phyloP scores from a whole-genome alignment of 2,888 invertebrate species.

The Ethmia dodecea region DNA sequence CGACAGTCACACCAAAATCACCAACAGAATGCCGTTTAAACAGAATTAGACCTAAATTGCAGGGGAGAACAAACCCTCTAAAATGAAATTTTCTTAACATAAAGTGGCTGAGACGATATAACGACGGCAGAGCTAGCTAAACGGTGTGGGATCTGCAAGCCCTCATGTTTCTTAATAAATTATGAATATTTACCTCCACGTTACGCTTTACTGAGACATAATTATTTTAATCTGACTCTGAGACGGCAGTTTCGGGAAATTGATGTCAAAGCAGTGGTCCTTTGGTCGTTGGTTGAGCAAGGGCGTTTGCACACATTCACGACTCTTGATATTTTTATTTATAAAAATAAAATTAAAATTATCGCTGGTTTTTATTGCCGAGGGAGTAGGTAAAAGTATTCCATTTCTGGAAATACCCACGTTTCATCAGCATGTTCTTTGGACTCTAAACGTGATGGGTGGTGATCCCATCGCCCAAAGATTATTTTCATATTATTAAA shows the following conservation, averaged over 20 bases:
- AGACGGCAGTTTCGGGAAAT: slow-evolving; percentile 57
- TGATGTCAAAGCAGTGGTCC: slow-evolving; percentile 51
- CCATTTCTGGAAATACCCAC: no score
- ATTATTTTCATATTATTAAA: no score
- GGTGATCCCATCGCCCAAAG: no score
- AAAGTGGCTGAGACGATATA: slow-evolving; percentile 55
- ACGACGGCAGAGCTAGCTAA: slow-evolving; percentile 43
- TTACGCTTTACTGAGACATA: slow-evolving; percentile 61
- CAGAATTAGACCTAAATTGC: slow-evolving; percentile 50
- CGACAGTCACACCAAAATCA: slow-evolving; percentile 24
- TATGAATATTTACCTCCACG: slow-evolving; percentile 68
- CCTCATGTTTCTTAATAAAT: slow-evolving; percentile 69
- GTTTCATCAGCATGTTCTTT: no score
- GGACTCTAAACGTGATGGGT: no score
- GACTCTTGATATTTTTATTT: no score
- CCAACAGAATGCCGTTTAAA: slow-evolving; percentile 35
- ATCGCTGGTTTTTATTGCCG: no score
- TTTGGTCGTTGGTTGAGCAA: slow-evolving; percentile 24
- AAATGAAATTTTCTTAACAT: slow-evolving; percentile 62
- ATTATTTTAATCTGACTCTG: slow-evolving; percentile 66
- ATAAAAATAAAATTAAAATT: no score
- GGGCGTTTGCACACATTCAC: slow-evolving; percentile 15
- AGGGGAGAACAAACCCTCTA: slow-evolving; percentile 48
- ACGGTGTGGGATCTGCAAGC: slow-evolving; percentile 41
- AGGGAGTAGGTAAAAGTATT: no score